Conservation (phyloP, 2,888 invertebrate species). For the Teleogryllus oceanicus region DNA sequence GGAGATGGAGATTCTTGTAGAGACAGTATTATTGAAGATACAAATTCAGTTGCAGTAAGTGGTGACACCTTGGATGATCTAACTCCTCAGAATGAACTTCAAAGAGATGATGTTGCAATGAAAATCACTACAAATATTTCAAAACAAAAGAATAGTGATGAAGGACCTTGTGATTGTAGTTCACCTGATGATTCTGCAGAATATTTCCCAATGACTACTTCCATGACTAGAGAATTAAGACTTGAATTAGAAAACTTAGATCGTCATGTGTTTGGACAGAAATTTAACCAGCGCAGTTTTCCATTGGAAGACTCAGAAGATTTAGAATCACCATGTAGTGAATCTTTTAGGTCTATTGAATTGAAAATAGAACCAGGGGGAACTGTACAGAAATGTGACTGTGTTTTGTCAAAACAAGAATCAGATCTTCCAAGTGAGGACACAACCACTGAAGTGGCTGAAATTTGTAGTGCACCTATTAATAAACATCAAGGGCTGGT, state of each 20-base stretch:
- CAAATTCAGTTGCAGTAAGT: background rate
- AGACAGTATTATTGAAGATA: background rate
- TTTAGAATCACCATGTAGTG: constrained; percentile 36
- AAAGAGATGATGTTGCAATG: background rate
- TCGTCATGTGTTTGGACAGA: constrained; percentile 72
- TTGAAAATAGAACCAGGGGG: constrained; percentile 28
- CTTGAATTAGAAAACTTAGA: constrained; percentile 80
- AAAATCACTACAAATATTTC: background rate
- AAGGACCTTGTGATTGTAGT: constrained; percentile 52
- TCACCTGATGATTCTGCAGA: constrained; percentile 79
- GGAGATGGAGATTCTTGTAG: background rate
- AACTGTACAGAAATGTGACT: constrained; percentile 44
- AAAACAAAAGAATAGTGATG: background rate
- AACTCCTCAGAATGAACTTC: background rate
- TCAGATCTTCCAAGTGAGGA: constrained; percentile 38
- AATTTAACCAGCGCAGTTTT: constrained; percentile 32
- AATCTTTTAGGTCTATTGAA: constrained; percentile 34
- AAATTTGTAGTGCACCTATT: constrained; percentile 42
- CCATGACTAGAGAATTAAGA: constrained; percentile 77
- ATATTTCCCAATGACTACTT: constrained; percentile 83
- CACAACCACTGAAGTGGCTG: constrained; percentile 39
- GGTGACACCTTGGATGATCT: background rate
- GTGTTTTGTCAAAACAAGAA: constrained; percentile 40
- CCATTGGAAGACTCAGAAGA: constrained; percentile 37
- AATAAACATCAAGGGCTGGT: constrained; percentile 38